A percentile compares a stretch with the other conserved stretches of the same genome.
phyloP scores from a whole-genome alignment of 2,888 invertebrate genomes.

The Gymnosoma rotundatum region DNA sequence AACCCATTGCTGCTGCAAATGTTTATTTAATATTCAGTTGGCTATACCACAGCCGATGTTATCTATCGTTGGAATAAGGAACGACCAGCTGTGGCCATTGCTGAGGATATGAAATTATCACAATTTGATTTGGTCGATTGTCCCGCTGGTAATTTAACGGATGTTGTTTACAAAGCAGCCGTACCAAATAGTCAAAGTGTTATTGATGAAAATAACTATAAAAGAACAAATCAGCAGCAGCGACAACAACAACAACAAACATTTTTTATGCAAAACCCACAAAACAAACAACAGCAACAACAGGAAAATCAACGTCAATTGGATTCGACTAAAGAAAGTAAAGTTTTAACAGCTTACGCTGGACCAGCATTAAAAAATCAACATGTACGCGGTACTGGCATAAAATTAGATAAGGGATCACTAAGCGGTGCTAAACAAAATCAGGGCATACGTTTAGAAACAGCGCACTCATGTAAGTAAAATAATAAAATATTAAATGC shows the following conservation, averaged over 20 bases:
- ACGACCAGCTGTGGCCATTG: slow-evolving; percentile 87
- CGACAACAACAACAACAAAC: slow-evolving; percentile 39
- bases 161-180: slow-evolving; percentile 81
- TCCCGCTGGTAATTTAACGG: slow-evolving; percentile 87
- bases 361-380: slow-evolving; percentile 78
- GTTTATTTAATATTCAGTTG: slow-evolving; percentile 84
- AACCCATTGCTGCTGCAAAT: neutral
- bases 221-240: slow-evolving; percentile 59
- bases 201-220: slow-evolving; percentile 52
- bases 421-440: slow-evolving; percentile 72
- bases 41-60: slow-evolving; percentile 88
- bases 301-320: slow-evolving; percentile 42
- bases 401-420: slow-evolving; percentile 77
- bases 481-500: neutral
- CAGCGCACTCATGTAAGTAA: slow-evolving; percentile 77
- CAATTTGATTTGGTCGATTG: slow-evolving; percentile 92
- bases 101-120: slow-evolving; percentile 91
- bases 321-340: slow-evolving; percentile 56
- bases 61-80: slow-evolving; percentile 89
- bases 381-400: slow-evolving; percentile 78
- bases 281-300: slow-evolving; percentile 59
- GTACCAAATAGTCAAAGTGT: slow-evolving; percentile 71
- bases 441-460: slow-evolving; percentile 74
- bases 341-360: slow-evolving; percentile 75
- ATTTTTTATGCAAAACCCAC: slow-evolving; percentile 11